Evolutionary conservation across 2,113 vertebrate species (phyloP).

Genomic region (Columbina picui): DNA sequence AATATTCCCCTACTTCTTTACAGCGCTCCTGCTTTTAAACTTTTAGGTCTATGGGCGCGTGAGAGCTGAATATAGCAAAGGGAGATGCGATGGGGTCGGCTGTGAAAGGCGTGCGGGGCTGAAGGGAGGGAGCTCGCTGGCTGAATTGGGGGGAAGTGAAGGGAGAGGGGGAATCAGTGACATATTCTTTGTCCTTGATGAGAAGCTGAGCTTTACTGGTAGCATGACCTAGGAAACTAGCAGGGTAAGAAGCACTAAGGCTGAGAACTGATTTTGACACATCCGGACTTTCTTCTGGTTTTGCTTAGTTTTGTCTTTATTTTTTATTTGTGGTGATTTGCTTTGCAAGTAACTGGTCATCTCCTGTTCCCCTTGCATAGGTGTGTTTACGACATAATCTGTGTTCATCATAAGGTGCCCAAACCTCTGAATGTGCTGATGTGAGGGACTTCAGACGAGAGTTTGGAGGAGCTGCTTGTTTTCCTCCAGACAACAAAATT

Average conservation of each 20-base stretch:
- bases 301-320: too few species aligned
- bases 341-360: neutral
- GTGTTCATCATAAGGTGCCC: neutral
- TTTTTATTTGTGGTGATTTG: neutral
- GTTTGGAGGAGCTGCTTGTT: neutral
- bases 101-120: accelerated
- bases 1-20: neutral
- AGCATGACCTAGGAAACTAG: neutral
- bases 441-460: neutral
- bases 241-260: neutral
- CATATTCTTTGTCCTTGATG: neutral
- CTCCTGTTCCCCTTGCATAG: neutral
- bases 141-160: neutral
- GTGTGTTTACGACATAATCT: neutral
- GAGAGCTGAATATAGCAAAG: neutral
- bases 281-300: too few species aligned
- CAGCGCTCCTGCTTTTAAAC: neutral
- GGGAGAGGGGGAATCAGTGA: neutral
- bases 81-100: accelerated
- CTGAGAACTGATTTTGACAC: neutral
- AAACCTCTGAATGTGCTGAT: neutral
- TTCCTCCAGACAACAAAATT: neutral
- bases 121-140: neutral
- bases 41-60: neutral
- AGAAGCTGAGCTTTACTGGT: neutral